Conservation (phyloP, 2,113 vertebrate genomes). For the Eclectus roratus region DNA sequence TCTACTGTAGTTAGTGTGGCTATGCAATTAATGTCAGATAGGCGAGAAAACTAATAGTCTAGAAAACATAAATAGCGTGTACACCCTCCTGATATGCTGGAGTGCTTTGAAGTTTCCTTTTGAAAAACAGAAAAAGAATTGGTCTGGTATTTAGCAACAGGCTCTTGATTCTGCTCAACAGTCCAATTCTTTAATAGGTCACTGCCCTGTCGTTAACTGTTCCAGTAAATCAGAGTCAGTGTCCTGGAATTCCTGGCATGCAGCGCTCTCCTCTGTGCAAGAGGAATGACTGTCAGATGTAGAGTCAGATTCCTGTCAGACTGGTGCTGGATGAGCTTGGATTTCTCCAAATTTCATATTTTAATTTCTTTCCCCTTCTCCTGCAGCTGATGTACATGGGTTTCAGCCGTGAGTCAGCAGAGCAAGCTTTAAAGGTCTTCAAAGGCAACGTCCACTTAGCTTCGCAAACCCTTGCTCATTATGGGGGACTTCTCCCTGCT, state of each 20-base stretch:
- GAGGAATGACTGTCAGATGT: not conserved
- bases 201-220: constrained; percentile 53
- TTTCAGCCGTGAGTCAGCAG: constrained; percentile 74
- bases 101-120: constrained; percentile 1
- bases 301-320: not conserved
- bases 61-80: not conserved
- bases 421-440: constrained; percentile 78
- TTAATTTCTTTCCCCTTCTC: not conserved
- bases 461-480: constrained; percentile 83
- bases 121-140: not conserved
- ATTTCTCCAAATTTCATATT: not conserved
- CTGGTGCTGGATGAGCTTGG: not conserved
- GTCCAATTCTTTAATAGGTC: constrained; percentile 15
- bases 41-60: not conserved
- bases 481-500: constrained; percentile 79
- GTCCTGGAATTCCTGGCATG: constrained; percentile 60
- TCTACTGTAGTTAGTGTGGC: not conserved
- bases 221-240: constrained; percentile 49
- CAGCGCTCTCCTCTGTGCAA: not conserved
- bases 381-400: constrained; percentile 85
- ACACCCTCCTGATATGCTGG: not conserved
- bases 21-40: not conserved
- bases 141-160: not conserved
- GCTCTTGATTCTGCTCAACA: not conserved
- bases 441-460: constrained; percentile 84